Evolutionary conservation across 2,888 invertebrate species (phyloP).

Genomic region (Bimastos eiseni): DNA sequence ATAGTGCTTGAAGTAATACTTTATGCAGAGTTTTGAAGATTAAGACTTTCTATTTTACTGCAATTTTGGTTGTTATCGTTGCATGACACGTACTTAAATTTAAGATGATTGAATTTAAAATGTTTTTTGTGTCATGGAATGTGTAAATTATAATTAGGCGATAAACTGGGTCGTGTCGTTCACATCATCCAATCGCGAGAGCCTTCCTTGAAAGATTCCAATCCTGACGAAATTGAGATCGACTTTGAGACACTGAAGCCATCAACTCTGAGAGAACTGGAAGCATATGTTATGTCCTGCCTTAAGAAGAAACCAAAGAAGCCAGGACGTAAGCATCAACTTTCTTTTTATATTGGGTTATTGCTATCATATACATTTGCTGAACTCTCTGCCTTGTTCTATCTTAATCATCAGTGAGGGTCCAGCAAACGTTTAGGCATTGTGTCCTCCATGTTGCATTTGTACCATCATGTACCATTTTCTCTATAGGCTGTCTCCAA

Average conservation of each 20-base stretch:
- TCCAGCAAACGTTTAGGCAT: neutral
- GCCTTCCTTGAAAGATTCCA: slow-evolving; percentile 86
- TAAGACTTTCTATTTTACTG: neutral
- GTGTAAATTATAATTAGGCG: slow-evolving; percentile 71
- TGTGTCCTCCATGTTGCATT: neutral
- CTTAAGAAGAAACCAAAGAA: slow-evolving; percentile 74
- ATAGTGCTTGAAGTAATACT: neutral
- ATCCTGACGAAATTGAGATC: slow-evolving; percentile 99
- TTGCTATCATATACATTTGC: neutral
- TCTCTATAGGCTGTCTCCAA: neutral
- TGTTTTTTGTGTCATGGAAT: neutral
- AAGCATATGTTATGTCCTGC: slow-evolving; percentile 92
- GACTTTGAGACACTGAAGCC: slow-evolving; percentile 99
- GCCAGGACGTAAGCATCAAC: neutral
- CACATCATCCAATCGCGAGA: slow-evolving; percentile 98
- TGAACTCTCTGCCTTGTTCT: neutral
- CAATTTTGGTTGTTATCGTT: neutral
- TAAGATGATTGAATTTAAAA: neutral
- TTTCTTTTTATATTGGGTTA: neutral
- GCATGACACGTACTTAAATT: neutral
- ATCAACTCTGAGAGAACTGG: slow-evolving; percentile 93
- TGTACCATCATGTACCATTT: too few species aligned
- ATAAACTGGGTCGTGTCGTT: slow-evolving; percentile 95
- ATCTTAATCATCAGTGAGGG: neutral
- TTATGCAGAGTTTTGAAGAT: neutral